Evolutionary conservation across 2,797 vertebrate genomes (phyloP), one percentile per base, ranked within the genome.

Genomic region (Lophotriccus pileatus): DNA sequence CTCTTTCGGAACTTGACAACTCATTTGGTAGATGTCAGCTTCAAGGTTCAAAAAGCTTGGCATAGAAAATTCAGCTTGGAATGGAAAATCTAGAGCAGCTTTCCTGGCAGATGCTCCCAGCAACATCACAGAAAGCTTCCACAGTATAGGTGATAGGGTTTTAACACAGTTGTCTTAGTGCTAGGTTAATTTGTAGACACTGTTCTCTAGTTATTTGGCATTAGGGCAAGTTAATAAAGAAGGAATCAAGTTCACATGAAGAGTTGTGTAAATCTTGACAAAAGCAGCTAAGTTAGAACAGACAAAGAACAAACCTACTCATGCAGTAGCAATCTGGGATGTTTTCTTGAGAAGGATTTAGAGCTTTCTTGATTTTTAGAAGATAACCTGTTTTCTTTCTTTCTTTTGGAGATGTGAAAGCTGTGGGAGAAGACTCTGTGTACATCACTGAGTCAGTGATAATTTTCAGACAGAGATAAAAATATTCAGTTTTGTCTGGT

Each of bases 1-100:
- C 11, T 76, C 44, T 77, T 76, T 72, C 75, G 62, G 46, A 90
- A 64, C 43, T 55, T 75, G 68, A 72, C 87, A 94, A 80, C 43
- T 92, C 68, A 59, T 91, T 94, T 78, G 89, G 69, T 83, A 84
- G 68, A 74, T 67, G 59, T 87, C 81, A 92, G 56, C 75, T 90
- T 82, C 60, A 53, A 93, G 81, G 64, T 88, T 94, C 69, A 73
- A 58, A 86, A 94, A 91, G 50, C 70, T 93, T 95, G 88, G 84
- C 60, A 30, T 88, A 46, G 68, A 49, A 89, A 91, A 95, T 94
- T 83, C 78, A 49, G 13, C 56, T 94, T 91, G 87, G 84, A 94
- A 73, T 64, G 39, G 63, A 88, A 81, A 92, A 96, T 53, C 39
- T 76, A 82, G 83, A 87, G 58, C 94, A 95, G 89, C 59, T 90